Conservation (phyloP, 2,113 vertebrate genomes). For the Periophthalmus modestus region DNA sequence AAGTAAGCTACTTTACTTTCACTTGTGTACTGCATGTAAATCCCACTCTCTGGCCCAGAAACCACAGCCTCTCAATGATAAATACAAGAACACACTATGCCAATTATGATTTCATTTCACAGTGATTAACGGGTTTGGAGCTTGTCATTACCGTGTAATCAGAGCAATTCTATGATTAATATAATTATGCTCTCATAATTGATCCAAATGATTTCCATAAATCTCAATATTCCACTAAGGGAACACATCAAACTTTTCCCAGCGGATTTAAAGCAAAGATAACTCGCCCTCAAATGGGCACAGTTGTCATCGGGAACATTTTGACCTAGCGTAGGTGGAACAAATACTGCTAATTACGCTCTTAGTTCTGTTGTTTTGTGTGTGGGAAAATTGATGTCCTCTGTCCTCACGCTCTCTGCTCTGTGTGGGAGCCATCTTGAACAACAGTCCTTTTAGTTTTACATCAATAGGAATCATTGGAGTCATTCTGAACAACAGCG, state of each 20-base stretch:
- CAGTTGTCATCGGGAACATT: conserved; percentile 9
- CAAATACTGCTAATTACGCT: conserved; percentile 16
- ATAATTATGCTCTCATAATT: conserved; percentile 50
- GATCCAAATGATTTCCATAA: conserved; percentile 50
- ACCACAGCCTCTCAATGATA: neutral
- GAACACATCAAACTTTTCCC: conserved; percentile 1
- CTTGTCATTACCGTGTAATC: conserved; percentile 53
- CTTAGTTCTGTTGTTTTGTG: conserved; percentile 14
- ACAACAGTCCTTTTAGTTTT: conserved; percentile 3
- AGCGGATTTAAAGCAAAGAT: neutral
- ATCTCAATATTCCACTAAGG: conserved; percentile 13
- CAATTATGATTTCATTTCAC: conserved; percentile 56
- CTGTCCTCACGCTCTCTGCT: neutral
- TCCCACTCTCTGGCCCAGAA: neutral
- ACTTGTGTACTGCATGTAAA: neutral
- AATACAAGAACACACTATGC: conserved; percentile 22
- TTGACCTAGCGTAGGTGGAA: neutral
- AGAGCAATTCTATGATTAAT: conserved; percentile 53
- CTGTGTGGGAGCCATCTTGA: neutral
- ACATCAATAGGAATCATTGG: conserved; percentile 4
- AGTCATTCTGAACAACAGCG: neutral
- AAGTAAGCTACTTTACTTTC: too few relatives aligned
- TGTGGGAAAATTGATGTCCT: conserved; percentile 9
- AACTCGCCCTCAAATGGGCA: neutral
- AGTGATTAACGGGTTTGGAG: conserved; percentile 49